Evolutionary conservation across 2,797 vertebrate genomes (phyloP).

Genomic region (Zenarchopterus dispar): DNA sequence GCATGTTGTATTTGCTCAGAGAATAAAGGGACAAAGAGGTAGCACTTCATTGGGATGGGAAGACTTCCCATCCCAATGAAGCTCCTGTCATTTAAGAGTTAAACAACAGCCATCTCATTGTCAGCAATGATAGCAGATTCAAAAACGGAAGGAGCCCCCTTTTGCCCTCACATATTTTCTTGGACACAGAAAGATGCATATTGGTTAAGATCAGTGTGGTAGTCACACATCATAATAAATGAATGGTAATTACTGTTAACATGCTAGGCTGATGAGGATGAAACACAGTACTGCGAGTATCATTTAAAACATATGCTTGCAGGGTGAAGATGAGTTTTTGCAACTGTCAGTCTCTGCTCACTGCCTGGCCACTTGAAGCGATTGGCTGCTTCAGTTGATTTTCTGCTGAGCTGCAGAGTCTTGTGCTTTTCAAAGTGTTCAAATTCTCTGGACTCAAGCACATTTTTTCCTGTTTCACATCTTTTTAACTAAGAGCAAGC

Average conservation of each 20-base stretch:
- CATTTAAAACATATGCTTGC: constrained; percentile 4
- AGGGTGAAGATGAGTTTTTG: not conserved
- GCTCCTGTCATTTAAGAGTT: constrained; percentile 32
- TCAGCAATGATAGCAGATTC: constrained; percentile 53
- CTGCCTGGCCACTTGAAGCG: constrained; percentile 26
- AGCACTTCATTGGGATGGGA: constrained; percentile 18
- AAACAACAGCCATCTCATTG: constrained; percentile 39
- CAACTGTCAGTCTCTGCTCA: constrained; percentile 14
- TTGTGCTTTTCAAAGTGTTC: constrained; percentile 55
- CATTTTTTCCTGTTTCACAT: constrained; percentile 24
- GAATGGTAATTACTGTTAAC: constrained; percentile 17
- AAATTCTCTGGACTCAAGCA: constrained; percentile 55
- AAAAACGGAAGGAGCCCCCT: constrained; percentile 19
- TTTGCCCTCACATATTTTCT: constrained; percentile 39
- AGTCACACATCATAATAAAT: constrained; percentile 22
- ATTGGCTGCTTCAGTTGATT: constrained; percentile 60
- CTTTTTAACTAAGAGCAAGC: constrained; percentile 52
- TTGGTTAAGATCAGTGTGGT: constrained; percentile 26
- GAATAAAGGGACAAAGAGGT: constrained; percentile 21
- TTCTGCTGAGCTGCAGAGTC: constrained; percentile 41
- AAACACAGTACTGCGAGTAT: constrained; percentile 20
- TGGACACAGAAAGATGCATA: constrained; percentile 30
- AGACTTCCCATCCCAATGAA: too few relatives aligned
- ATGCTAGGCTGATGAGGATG: constrained; percentile 19
- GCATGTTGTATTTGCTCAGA: constrained; percentile 30